Base-by-base conservation (phyloP, 2,113 vertebrate genomes). In the Mellivora capensis region DNA sequence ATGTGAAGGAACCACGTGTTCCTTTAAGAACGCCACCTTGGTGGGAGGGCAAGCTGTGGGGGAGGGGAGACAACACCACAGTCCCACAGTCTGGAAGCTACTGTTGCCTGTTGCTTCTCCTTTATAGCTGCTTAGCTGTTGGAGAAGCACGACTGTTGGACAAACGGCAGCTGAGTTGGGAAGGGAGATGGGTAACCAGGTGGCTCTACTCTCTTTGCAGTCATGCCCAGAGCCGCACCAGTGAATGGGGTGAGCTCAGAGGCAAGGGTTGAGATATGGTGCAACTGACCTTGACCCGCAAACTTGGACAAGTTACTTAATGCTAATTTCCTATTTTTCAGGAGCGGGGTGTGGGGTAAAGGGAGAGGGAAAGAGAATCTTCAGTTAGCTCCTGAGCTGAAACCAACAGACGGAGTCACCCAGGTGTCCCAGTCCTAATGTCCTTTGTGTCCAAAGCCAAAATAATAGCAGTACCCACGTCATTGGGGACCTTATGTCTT, bases 381-480 rank as follows among this genome's bases (percentile, higher is more conserved):
- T n/a, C n/a, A 37, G 34, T 8, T 21, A n/a, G 29, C 67, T 69
- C 34, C 67, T 69, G 67, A n/a, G 67, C 67, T 69, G 34, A 69
- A 64, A 34, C 64, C n/a, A 69, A 69, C 67, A n/a, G 18, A 37
- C 34, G 20, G 34, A 37, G 34, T n/a, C 34, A 69, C 34, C 34
- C 67, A 69, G 34, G 67, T 14, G 2, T 34, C 67, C 67, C 67
- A 59, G 37, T 52, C 77, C 64, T 39, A 54, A 47, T 44, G 88
- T 88, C 71, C 15, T 74, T 61, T 93, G 57, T 86, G 23, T 86
- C 59, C 54, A 37, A 85, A 76, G 72, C 42, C 44, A 27, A 39
- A 27, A 90, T 42, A 21, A 82, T 6, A 14, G 39, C 9, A 52
- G 37, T 6, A 11, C 29, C n/a, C 67, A 17, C 31, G 10, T 88